Evolutionary conservation across 2,797 vertebrate species (phyloP).

Genomic region (Garrulus glandarius): DNA sequence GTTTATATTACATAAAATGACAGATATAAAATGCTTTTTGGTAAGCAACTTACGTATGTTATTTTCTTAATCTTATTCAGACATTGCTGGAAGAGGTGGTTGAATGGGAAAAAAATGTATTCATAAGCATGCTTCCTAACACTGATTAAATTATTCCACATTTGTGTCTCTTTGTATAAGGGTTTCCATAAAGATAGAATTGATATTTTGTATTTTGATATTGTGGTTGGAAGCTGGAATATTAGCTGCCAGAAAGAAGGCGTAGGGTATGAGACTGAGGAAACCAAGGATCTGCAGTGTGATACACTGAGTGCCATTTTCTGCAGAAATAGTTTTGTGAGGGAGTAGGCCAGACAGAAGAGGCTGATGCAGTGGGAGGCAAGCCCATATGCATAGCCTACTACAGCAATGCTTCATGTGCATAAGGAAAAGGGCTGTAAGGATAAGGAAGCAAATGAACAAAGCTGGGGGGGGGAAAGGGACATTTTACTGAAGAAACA

Average conservation of each 20-base stretch:
- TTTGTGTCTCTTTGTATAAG: not conserved
- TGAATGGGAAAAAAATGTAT: not conserved
- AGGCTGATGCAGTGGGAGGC: not conserved
- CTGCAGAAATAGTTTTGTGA: not conserved
- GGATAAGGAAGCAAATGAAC: not conserved
- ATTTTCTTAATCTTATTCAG: conserved; percentile 20
- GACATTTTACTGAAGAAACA: not conserved
- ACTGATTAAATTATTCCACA: not conserved
- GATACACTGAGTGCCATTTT: not conserved
- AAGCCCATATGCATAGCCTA: not conserved
- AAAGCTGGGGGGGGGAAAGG: rapidly evolving
- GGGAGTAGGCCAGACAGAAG: not conserved
- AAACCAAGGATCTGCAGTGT: not conserved
- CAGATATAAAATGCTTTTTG: not conserved
- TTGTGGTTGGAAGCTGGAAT: not conserved
- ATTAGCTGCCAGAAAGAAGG: not conserved
- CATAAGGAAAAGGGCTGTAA: not conserved
- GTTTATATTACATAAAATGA: conserved; percentile 4
- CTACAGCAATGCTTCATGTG: not conserved
- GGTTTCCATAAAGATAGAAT: not conserved
- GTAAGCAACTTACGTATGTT: conserved; percentile 5
- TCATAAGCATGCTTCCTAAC: not conserved
- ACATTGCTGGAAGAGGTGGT: not conserved
- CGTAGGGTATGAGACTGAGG: not conserved
- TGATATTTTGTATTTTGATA: not conserved